A percentile compares a stretch with the other conserved stretches of the same genome.
These are phyloP conservation scores for Archocentrus centrarchus DNA, from an alignment of 2,113 vertebrate species.

Conservation along the genomic window DNA sequence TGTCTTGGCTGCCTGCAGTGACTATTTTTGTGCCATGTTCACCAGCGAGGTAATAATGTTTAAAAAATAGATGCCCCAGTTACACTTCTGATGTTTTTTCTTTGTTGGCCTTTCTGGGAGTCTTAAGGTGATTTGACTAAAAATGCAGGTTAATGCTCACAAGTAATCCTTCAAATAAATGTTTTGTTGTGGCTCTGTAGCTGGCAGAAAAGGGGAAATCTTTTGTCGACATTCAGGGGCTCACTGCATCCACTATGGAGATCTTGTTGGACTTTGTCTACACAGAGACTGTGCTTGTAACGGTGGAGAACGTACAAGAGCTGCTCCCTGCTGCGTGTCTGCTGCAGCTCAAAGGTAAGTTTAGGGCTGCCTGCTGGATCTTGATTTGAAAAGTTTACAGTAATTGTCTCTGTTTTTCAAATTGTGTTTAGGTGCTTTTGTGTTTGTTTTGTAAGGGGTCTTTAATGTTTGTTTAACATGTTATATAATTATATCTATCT, in stretches of 20 bases:
- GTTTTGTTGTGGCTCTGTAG: constrained; percentile 72
- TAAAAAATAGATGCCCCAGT: background rate
- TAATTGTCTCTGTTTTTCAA: background rate
- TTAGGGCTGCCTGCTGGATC: background rate
- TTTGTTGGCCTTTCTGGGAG: background rate
- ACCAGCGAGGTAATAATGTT: constrained; percentile 90
- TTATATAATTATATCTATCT: background rate
- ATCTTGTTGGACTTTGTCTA: constrained; percentile 98
- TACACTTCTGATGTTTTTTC: background rate
- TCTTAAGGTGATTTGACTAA: background rate
- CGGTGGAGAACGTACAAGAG: constrained; percentile 97
- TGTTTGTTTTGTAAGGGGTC: background rate
- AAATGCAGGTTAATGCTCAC: background rate
- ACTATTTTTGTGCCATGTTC: constrained; percentile 99
- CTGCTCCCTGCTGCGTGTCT: constrained; percentile 95
- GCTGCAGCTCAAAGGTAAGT: constrained; percentile 96
- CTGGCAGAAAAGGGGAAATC: constrained; percentile 98
- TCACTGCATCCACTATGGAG: constrained; percentile 98
- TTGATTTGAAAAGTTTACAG: background rate
- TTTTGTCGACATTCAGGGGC: constrained; percentile 96
- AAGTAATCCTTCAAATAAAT: background rate
- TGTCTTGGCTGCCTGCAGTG: constrained; percentile 97
- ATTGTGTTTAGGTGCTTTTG: background rate
- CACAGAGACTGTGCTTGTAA: constrained; percentile 97
- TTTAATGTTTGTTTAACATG: background rate